Evolutionary conservation across 2,888 invertebrate genomes (phyloP).

Genomic region (Megastigmus dorsalis): DNA sequence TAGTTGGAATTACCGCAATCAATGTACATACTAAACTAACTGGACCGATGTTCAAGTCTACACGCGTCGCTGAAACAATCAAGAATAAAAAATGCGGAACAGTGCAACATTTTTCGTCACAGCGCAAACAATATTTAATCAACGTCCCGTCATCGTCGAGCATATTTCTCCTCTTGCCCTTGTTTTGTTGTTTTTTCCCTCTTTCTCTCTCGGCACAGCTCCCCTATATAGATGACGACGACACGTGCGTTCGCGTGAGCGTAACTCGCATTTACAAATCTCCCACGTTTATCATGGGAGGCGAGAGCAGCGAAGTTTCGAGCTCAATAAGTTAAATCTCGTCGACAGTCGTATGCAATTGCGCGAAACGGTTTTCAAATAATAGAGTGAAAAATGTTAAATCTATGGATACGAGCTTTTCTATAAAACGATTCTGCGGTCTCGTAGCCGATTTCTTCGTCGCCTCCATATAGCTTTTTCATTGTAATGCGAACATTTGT

Average conservation of each 20-base stretch:
- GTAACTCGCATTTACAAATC: constrained; percentile 22
- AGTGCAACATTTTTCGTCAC: background rate
- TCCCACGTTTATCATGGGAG: constrained; percentile 11
- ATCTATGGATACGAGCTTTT: no score
- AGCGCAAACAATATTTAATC: constrained; percentile 21
- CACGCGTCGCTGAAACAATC: background rate
- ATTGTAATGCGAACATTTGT: no score
- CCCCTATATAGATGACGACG: background rate
- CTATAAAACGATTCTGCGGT: no score
- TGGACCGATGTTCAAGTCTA: background rate
- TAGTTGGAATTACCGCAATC: no score
- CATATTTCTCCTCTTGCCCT: background rate
- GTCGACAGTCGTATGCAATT: background rate
- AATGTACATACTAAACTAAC: no score
- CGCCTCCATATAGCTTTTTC: no score
- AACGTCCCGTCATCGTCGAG: background rate
- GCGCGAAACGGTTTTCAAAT: no score
- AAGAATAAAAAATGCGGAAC: background rate
- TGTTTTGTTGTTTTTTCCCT: background rate
- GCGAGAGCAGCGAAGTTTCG: background rate
- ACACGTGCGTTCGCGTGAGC: background rate
- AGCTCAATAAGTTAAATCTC: background rate
- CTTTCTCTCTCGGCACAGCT: no score
- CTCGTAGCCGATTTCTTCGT: no score
- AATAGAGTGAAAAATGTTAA: background rate